These are phyloP conservation scores for Bombus difficillimus DNA, from an alignment of 1,140 invertebrate genomes.

Conservation along the genomic window DNA sequence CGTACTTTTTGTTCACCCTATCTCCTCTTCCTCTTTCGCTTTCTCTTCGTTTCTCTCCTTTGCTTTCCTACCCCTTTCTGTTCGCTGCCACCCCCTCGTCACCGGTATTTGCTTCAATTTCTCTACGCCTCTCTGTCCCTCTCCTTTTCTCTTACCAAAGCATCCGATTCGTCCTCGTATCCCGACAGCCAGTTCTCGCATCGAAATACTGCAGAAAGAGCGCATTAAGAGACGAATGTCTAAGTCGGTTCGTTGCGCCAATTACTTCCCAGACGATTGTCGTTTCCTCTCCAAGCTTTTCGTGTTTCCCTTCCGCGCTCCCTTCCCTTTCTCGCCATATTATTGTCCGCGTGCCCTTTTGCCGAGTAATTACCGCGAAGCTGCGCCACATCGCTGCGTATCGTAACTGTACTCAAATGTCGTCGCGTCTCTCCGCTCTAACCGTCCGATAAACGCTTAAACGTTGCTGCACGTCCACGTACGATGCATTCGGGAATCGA, in stretches of 20 bases:
- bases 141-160: not conserved
- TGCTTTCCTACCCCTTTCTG: not conserved
- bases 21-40: constrained; percentile 15
- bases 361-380: constrained; percentile 6
- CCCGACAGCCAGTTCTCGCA: not conserved
- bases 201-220: constrained; percentile 30
- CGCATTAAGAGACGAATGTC: not conserved
- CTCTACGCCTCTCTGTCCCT: not conserved
- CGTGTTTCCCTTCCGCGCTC: not conserved
- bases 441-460: constrained; percentile 1
- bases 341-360: not conserved
- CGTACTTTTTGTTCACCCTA: constrained; percentile 55
- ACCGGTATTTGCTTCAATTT: constrained; percentile 2
- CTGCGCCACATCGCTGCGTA: too few species aligned
- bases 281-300: constrained; percentile 33
- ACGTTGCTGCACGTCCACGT: not conserved
- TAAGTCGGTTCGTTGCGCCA: constrained; percentile 51
- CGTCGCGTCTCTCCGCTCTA: not conserved
- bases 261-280: constrained; percentile 51
- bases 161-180: not conserved
- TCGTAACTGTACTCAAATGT: not conserved
- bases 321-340: not conserved
- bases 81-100: not conserved
- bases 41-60: not conserved
- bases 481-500: not conserved